A percentile compares a stretch with the other conserved stretches of the same genome.
Conservation (phyloP, 1,140 invertebrate genomes). For the Fopius arisanus region DNA sequence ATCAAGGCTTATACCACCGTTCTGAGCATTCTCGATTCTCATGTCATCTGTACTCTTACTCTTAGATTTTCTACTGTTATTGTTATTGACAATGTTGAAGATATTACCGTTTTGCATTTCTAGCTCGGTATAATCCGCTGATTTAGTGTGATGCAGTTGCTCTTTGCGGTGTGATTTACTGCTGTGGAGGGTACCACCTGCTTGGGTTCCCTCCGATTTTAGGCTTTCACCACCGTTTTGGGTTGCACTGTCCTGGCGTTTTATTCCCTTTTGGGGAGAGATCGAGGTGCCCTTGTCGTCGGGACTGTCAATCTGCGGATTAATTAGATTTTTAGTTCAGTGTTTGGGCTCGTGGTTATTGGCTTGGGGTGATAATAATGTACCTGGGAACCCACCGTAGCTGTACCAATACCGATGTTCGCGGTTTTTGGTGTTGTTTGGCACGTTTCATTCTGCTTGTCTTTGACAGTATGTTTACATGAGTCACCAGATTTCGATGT, state of each 20-base stretch:
- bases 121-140: conserved; percentile 79
- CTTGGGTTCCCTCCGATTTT: conserved; percentile 84
- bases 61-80: conserved; percentile 74
- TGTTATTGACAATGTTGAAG: conserved; percentile 77
- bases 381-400: conserved; percentile 66
- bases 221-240: conserved; percentile 66
- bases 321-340: conserved; percentile 15
- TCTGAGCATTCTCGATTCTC: conserved; percentile 69
- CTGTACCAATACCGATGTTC: conserved; percentile 67
- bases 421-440: conserved; percentile 60
- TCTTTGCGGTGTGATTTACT: conserved; percentile 72
- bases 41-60: conserved; percentile 92
- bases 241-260: conserved; percentile 66
- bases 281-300: conserved; percentile 62
- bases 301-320: conserved; percentile 60
- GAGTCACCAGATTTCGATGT: conserved; percentile 47
- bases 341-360: background rate
- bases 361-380: background rate
- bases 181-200: conserved; percentile 72
- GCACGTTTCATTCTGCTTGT: conserved; percentile 58
- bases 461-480: conserved; percentile 57
- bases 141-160: conserved; percentile 75
- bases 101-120: conserved; percentile 69
- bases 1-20: conserved; percentile 69
- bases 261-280: conserved; percentile 57